A percentile compares a stretch with the other conserved stretches of the same genome.
These are phyloP conservation scores for Dromiciops gliroides DNA, from an alignment of 2,113 vertebrate species.

Conservation along the genomic window DNA sequence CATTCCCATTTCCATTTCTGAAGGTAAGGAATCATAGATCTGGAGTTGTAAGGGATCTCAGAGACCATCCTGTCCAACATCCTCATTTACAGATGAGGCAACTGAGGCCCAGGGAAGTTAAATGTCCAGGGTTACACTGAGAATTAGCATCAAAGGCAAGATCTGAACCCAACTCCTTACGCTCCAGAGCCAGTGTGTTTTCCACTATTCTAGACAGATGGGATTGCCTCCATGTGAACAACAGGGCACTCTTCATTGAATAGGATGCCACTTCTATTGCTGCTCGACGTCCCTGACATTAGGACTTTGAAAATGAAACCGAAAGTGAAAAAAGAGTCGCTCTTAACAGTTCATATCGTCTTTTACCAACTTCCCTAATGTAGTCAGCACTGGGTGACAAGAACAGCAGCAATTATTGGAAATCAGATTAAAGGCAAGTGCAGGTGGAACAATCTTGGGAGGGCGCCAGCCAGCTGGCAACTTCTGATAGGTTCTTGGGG, in stretches of 20 bases:
- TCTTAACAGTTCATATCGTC: not conserved
- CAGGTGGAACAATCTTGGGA: conserved; percentile 40
- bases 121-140: not conserved
- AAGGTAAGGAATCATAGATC: not conserved
- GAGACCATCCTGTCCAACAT: not conserved
- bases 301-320: not conserved
- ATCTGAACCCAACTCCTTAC: not conserved
- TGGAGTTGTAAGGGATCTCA: not conserved
- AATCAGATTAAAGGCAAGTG: conserved; percentile 58
- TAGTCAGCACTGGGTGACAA: conserved; percentile 51
- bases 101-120: not conserved
- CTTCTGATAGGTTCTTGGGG: not conserved
- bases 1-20: not conserved
- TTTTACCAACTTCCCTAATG: conserved; percentile 49
- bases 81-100: not conserved
- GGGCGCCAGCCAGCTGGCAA: not conserved
- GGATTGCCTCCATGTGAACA: not conserved
- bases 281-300: not conserved
- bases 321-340: conserved; percentile 30
- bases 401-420: conserved; percentile 59
- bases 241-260: not conserved
- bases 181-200: not conserved
- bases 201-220: not conserved
- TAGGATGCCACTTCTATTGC: not conserved
- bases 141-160: not conserved